These are phyloP conservation scores for Gambusia yucatana DNA, from an alignment of 2,797 vertebrate species.

Conservation along the genomic window DNA sequence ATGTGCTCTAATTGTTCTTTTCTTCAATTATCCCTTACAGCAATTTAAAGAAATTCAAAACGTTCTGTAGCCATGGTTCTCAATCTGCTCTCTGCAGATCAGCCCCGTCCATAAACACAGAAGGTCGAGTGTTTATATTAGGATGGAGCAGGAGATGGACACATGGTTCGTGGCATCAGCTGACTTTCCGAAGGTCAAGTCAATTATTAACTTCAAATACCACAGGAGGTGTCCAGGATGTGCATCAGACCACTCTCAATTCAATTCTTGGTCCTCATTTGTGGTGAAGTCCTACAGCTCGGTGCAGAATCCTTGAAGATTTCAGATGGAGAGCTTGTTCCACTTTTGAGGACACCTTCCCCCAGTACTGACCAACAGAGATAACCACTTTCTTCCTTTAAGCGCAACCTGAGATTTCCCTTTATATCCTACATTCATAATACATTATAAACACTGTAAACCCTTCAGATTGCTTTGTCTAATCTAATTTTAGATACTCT, in stretches of 20 bases:
- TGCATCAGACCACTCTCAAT: not conserved
- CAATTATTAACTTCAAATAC: not conserved
- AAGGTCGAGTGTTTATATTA: not conserved
- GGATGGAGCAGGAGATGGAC: not conserved
- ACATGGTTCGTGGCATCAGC: not conserved
- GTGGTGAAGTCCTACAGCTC: slow-evolving; percentile 71
- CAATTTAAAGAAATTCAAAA: not conserved
- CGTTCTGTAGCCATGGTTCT: not conserved
- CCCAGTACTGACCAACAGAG: slow-evolving; percentile 57
- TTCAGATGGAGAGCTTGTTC: slow-evolving; percentile 71
- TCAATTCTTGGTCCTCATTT: slow-evolving; percentile 62
- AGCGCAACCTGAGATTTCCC: slow-evolving; percentile 17
- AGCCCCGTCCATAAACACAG: not conserved
- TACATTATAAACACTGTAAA: slow-evolving; percentile 26
- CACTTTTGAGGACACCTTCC: slow-evolving; percentile 72
- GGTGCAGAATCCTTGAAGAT: slow-evolving; percentile 65
- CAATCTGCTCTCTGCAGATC: not conserved
- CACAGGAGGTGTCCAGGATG: not conserved
- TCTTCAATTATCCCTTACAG: not conserved
- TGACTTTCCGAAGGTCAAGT: not conserved
- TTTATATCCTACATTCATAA: slow-evolving; percentile 22
- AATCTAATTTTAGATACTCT: slow-evolving; percentile 50
- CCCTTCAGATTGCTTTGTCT: slow-evolving; percentile 23
- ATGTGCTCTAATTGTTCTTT: not conserved
- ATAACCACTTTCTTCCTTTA: slow-evolving; percentile 22